Conservation (phyloP, 2,113 vertebrate species). For the Sinocyclocheilus anophthalmus region DNA sequence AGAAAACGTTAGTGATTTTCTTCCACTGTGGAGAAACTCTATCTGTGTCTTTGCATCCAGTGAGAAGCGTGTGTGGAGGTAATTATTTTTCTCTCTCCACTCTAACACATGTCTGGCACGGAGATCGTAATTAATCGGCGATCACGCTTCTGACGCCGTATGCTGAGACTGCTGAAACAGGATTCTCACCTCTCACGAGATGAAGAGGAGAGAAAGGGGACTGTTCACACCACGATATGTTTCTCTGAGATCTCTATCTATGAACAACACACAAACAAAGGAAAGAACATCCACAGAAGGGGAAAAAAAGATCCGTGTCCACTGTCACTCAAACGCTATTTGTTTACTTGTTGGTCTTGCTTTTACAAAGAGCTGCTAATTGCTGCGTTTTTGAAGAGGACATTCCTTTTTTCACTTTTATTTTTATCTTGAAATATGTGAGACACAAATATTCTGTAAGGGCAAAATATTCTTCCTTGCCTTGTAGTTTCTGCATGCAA, state of each 20-base stretch:
- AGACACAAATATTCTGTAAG: background rate
- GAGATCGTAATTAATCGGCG: conserved; percentile 58
- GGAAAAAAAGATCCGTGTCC: conserved; percentile 33
- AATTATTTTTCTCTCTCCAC: conserved; percentile 61
- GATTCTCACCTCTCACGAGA: conserved; percentile 60
- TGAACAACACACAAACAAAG: conserved; percentile 21
- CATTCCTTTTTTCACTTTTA: background rate
- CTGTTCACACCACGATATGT: conserved; percentile 27
- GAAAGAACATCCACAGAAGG: background rate
- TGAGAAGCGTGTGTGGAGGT: conserved; percentile 51
- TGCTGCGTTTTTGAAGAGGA: conserved; percentile 30
- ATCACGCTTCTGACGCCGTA: conserved; percentile 58
- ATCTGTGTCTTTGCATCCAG: conserved; percentile 38
- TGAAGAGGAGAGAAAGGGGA: conserved; percentile 37
- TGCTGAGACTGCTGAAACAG: conserved; percentile 51
- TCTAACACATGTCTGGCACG: conserved; percentile 64
- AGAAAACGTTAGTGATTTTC: background rate
- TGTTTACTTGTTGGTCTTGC: conserved; percentile 53
- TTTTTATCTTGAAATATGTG: background rate
- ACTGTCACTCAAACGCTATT: conserved; percentile 42
- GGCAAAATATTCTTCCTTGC: background rate
- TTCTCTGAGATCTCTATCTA: background rate
- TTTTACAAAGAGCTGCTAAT: conserved; percentile 53
- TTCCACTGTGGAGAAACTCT: conserved; percentile 12
- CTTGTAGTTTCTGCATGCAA: background rate